A percentile compares a stretch with the other conserved stretches of the same genome.
These are phyloP conservation scores for Nomada flava DNA, from an alignment of 2,888 invertebrate species.

Conservation along the genomic window DNA sequence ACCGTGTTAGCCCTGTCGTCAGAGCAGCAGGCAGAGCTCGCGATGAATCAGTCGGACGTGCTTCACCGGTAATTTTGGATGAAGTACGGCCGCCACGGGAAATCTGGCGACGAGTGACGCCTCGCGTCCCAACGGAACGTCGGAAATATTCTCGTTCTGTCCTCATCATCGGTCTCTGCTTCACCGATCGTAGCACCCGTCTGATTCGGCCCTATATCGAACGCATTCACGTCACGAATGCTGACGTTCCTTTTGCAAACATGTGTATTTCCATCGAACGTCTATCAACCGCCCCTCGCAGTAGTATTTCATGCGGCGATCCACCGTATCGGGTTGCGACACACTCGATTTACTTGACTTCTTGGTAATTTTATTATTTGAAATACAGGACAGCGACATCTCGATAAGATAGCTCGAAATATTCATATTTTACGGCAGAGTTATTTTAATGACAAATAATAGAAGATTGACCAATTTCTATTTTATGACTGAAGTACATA, in stretches of 20 bases:
- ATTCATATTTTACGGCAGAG: too few species aligned
- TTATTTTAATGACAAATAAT: too few species aligned
- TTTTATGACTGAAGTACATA: too few species aligned
- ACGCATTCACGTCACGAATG: background rate
- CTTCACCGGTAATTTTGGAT: conserved; percentile 77
- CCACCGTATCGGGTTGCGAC: too few species aligned
- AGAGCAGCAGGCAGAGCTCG: conserved; percentile 46
- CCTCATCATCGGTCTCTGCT: conserved; percentile 49
- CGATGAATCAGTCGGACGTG: conserved; percentile 74
- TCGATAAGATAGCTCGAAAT: too few species aligned
- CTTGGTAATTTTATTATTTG: too few species aligned
- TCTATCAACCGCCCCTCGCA: too few species aligned
- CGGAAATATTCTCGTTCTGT: conserved; percentile 64
- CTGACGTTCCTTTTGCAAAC: background rate
- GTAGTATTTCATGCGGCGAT: too few species aligned
- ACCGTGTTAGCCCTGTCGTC: conserved; percentile 54
- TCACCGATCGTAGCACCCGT: conserved; percentile 32
- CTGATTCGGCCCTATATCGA: conserved; percentile 5
- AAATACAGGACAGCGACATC: too few species aligned
- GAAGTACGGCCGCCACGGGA: conserved; percentile 79
- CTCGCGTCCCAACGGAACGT: conserved; percentile 63
- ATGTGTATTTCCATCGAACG: background rate
- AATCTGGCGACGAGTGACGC: conserved; percentile 76
- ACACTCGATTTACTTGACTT: too few species aligned
- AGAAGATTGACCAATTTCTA: too few species aligned